Evolutionary conservation across 2,888 invertebrate genomes (phyloP).

Genomic region (Andricus curvator): DNA sequence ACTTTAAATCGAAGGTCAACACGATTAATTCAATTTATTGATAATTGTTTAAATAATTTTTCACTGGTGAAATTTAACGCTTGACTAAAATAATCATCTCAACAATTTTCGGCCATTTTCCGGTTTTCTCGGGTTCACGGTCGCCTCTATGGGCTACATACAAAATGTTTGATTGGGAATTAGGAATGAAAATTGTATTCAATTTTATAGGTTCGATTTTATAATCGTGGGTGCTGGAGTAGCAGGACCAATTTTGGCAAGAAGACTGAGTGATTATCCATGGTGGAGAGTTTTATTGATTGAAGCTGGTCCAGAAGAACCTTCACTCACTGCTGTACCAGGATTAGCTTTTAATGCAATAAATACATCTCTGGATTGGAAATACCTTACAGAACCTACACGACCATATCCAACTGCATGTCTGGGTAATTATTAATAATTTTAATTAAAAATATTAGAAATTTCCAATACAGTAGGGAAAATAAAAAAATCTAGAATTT

Average conservation of each 20-base stretch:
- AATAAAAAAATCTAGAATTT: not conserved
- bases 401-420: constrained; percentile 74
- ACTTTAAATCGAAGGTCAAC: no score
- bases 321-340: constrained; percentile 76
- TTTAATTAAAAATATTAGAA: not conserved
- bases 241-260: constrained; percentile 79
- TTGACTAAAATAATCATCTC: no score
- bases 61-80: no score
- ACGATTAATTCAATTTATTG: no score
- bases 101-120: no score
- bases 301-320: constrained; percentile 79
- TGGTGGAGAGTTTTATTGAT: constrained; percentile 77
- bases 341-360: constrained; percentile 74
- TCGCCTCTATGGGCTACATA: no score
- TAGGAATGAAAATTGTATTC: not conserved
- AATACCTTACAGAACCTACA: constrained; percentile 79
- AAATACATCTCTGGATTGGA: constrained; percentile 79
- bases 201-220: constrained; percentile 75
- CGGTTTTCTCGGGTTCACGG: no score
- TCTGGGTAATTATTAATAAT: constrained; percentile 62
- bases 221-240: constrained; percentile 78
- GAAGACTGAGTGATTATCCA: constrained; percentile 78
- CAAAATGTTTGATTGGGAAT: no score
- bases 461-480: not conserved
- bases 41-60: no score